phyloP scores from a whole-genome alignment of 1,140 invertebrate genomes.

The Drosophila persimilis region DNA sequence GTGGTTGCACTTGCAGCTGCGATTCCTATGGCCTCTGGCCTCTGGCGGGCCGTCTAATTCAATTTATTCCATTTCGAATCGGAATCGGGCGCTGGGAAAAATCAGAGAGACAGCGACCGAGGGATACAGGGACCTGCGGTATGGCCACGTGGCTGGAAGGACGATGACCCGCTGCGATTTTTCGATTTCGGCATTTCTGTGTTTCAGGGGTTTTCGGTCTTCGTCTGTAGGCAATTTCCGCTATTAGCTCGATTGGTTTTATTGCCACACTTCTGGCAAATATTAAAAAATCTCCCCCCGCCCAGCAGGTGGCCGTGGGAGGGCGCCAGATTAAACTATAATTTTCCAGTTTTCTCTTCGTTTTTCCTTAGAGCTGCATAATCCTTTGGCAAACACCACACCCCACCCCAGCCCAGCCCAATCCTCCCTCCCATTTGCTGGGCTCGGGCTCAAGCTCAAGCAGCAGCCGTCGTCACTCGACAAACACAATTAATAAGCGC shows the following conservation, averaged over 20 bases:
- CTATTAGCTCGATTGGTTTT: conserved; percentile 79
- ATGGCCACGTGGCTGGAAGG: conserved; percentile 39
- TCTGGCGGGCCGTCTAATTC: conserved; percentile 59
- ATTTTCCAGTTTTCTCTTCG: neutral
- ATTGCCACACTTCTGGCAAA: conserved; percentile 53
- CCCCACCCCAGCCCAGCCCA: too few species aligned
- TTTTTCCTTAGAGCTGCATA: conserved; percentile 25
- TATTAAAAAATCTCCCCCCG: conserved; percentile 41
- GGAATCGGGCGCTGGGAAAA: conserved; percentile 34
- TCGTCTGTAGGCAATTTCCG: conserved; percentile 62
- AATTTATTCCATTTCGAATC: conserved; percentile 71
- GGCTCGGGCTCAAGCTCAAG: conserved; percentile 14
- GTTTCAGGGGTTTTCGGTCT: conserved; percentile 12
- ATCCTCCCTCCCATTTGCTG: neutral
- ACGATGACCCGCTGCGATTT: conserved; percentile 53
- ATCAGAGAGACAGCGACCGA: neutral
- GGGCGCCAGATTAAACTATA: neutral
- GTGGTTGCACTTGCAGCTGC: conserved; percentile 70
- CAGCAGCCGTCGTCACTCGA: conserved; percentile 53
- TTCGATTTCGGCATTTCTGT: conserved; percentile 36
- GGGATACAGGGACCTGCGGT: neutral
- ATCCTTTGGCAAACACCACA: conserved; percentile 54
- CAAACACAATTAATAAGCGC: conserved; percentile 76
- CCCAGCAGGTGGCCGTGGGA: conserved; percentile 26
- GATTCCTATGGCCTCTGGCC: conserved; percentile 3